phyloP scores from a whole-genome alignment of 2,113 vertebrate species.

The Daboia siamensis region DNA sequence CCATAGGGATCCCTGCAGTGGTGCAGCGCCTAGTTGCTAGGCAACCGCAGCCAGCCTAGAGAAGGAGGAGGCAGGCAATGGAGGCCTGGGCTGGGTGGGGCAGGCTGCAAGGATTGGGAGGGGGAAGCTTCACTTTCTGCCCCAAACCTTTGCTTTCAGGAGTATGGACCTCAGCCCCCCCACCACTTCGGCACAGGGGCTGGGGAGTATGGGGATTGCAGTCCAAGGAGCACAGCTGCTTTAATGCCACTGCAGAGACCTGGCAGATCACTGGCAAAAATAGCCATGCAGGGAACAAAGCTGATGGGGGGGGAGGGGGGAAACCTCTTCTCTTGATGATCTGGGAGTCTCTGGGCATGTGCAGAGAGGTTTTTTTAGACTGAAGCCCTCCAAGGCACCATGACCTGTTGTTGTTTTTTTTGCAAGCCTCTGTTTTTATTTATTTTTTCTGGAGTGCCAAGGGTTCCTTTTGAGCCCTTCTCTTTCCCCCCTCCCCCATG shows the following conservation, averaged over 20 bases:
- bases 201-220: neutral
- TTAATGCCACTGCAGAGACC: neutral
- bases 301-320: neutral
- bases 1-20: neutral
- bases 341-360: neutral
- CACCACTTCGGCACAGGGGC: neutral
- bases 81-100: neutral
- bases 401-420: neutral
- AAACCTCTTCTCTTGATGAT: neutral
- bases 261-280: neutral
- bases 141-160: neutral
- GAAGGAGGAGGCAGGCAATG: neutral
- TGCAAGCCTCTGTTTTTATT: neutral
- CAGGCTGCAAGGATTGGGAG: too few relatives aligned
- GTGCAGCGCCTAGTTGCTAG: neutral
- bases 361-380: neutral
- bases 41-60: neutral
- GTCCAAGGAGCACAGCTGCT: neutral
- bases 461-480: neutral
- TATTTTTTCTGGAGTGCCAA: neutral
- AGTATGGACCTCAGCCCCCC: neutral
- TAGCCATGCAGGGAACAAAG: neutral
- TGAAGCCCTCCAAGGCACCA: neutral
- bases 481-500: neutral
- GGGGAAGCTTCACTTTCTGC: too few relatives aligned